phyloP scores from a whole-genome alignment of 2,797 vertebrate genomes.

The Halcyon smyrnensis region DNA sequence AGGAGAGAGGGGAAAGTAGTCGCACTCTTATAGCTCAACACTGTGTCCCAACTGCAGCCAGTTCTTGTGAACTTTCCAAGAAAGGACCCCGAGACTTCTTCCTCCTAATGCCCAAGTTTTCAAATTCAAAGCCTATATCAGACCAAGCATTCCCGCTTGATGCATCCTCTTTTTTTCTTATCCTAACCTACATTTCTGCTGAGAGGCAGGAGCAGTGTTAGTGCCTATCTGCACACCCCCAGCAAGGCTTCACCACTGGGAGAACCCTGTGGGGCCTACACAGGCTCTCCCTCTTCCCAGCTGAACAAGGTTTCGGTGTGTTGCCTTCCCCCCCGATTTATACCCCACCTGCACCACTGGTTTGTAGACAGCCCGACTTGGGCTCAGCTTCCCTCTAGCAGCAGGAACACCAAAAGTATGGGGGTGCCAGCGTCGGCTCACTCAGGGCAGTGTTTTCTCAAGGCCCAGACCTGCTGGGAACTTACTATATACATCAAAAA shows the following conservation, averaged over 20 bases:
- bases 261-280: not conserved
- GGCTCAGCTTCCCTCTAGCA: constrained; percentile 68
- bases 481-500: constrained; percentile 49
- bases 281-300: not conserved
- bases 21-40: not conserved
- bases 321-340: not conserved
- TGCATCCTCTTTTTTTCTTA: not conserved
- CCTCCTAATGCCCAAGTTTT: not conserved
- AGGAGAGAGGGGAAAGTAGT: not conserved
- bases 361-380: constrained; percentile 44
- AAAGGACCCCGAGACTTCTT: not conserved
- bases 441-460: constrained; percentile 47
- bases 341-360: not conserved
- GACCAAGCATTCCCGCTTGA: not conserved
- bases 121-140: not conserved
- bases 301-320: not conserved
- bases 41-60: not conserved
- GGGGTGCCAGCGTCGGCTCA: constrained; percentile 49
- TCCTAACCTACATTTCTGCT: not conserved
- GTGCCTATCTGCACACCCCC: not conserved
- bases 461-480: constrained; percentile 57
- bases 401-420: constrained; percentile 62
- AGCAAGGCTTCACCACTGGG: not conserved
- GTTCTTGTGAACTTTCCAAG: constrained; percentile 1
- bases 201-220: not conserved